Base-by-base conservation (phyloP, 2,888 invertebrate species). In the Hipparchia sbordonii region DNA sequence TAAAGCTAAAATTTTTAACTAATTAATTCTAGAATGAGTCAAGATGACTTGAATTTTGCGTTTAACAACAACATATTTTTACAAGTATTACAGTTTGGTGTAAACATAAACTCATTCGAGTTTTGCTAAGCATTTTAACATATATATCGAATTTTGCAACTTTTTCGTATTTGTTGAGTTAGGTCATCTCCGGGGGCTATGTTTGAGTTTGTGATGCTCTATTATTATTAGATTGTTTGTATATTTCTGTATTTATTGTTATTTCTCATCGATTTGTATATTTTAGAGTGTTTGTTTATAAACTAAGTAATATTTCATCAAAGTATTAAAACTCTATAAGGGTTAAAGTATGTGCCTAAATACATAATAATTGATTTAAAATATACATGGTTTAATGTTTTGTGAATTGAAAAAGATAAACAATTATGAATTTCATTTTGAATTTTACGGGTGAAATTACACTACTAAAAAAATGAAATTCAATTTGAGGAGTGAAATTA, bases 231-330 rank as follows among this genome's bases (percentile, higher is more conserved):
- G 2, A 54, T 54, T 60, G 59, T n/a, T 66, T 71, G 71, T 71
- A 71, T 66, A 66, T 71, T 66, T 70, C 57, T 71, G 65, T 71
- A 60, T 71, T 57, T 70, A 60, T 52, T 66, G 33, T 54, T 52
- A n/a, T 57, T 56, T 23, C 48, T 63, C 13, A 63, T 57, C 48
- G n/a, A 70, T n/a, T 60, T 71, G 71, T 71, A 71, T 71, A 71
- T 66, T 66, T 51, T 33, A 63, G 45, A 12, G 13, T 69, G 61
- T 6, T 46, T 48, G 63, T 62, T 70, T 13, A 56, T 67, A 57
- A 56, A 45, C 57, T 51, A 23, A 6, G 23, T 46, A 61, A 46
- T 67, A 54, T 23, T 7, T 12, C 45, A 51, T 33, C 0, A 54
- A 71, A 61, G 52, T 71, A 67, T 71, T 71, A 71, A 56, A 67